These are phyloP conservation scores for Phocides pigmalion DNA, from an alignment of 1,140 invertebrate species.

Conservation along the genomic window DNA sequence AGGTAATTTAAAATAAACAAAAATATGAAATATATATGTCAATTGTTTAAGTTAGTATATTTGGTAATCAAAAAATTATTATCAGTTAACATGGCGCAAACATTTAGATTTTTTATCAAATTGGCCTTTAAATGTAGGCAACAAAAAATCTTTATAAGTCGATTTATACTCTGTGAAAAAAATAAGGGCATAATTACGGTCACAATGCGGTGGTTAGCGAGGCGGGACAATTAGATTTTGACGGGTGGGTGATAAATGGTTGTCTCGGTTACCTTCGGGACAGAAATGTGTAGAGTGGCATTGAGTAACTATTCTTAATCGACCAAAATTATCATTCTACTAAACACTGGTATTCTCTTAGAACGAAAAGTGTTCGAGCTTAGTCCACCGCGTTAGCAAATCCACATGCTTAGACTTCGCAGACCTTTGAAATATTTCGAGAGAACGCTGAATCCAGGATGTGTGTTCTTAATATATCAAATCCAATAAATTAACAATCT, in stretches of 20 bases:
- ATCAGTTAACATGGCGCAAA: conserved; percentile 42
- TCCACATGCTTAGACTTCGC: too few relatives aligned
- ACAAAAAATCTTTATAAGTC: conserved; percentile 65
- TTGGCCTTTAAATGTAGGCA: conserved; percentile 50
- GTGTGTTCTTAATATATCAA: too few relatives aligned
- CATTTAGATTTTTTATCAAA: conserved; percentile 63
- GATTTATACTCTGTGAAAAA: conserved; percentile 72
- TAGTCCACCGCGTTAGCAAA: too few relatives aligned
- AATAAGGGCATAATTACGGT: conserved; percentile 79
- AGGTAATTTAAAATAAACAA: too few relatives aligned
- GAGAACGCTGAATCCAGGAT: too few relatives aligned
- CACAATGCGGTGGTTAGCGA: conserved; percentile 76
- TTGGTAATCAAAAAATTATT: neutral
- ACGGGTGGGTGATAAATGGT: conserved; percentile 78
- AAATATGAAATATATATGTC: too few relatives aligned
- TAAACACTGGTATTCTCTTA: too few relatives aligned
- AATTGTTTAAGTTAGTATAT: too few relatives aligned
- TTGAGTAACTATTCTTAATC: neutral
- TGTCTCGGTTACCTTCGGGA: conserved; percentile 54
- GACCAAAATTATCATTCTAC: too few relatives aligned
- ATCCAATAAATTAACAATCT: too few relatives aligned
- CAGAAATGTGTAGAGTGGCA: conserved; percentile 47
- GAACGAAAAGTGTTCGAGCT: too few relatives aligned
- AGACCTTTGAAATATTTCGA: too few relatives aligned
- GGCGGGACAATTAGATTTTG: conserved; percentile 81